Conservation (phyloP, 2,797 vertebrate genomes). For the Taeniopygia guttata region DNA sequence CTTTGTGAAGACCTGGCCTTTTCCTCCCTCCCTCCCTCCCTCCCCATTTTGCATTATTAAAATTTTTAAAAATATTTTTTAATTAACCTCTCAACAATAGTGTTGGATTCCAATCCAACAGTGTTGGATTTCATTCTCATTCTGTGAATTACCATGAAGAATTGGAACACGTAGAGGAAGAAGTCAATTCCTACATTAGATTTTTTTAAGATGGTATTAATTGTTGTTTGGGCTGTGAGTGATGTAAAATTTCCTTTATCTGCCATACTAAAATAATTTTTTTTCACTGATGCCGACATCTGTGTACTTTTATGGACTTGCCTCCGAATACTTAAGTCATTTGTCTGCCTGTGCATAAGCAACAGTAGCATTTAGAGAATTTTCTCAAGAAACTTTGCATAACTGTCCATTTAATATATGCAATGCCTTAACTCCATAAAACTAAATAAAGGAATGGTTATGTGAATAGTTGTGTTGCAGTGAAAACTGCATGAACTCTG, state of each 20-base stretch:
- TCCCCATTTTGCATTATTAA: neutral
- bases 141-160: neutral
- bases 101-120: neutral
- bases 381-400: neutral
- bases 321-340: neutral
- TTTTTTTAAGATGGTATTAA: neutral
- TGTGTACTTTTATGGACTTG: neutral
- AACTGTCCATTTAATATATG: neutral
- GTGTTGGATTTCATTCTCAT: neutral
- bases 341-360: neutral
- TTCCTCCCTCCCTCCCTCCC: fast-evolving
- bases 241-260: neutral
- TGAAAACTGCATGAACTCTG: neutral
- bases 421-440: neutral
- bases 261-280: neutral
- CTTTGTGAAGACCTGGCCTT: neutral
- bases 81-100: neutral
- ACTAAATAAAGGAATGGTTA: neutral
- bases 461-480: neutral
- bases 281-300: neutral
- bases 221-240: neutral
- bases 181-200: neutral
- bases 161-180: neutral
- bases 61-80: neutral
- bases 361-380: neutral